These are phyloP conservation scores for Unio delphinus DNA, from an alignment of 2,888 invertebrate species.

Conservation along the genomic window DNA sequence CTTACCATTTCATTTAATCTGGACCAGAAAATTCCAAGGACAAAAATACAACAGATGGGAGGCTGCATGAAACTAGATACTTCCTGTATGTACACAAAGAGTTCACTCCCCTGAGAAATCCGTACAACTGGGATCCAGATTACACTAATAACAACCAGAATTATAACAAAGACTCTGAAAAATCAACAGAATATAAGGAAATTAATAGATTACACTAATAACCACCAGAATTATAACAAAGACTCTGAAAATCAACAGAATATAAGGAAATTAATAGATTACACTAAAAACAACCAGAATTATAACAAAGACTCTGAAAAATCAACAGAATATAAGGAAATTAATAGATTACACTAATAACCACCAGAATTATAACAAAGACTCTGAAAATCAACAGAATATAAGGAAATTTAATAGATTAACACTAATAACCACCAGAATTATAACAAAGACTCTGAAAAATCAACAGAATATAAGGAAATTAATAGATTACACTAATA, in stretches of 20 bases:
- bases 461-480: not conserved
- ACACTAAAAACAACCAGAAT: too few relatives aligned
- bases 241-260: too few relatives aligned
- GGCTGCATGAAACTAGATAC: constrained; percentile 67
- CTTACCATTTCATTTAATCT: constrained; percentile 64
- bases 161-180: constrained; percentile 62
- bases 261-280: too few relatives aligned
- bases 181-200: not conserved
- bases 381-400: too few relatives aligned
- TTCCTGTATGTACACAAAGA: constrained; percentile 67
- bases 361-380: too few relatives aligned
- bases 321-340: too few relatives aligned
- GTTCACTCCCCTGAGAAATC: constrained; percentile 61
- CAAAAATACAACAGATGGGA: constrained; percentile 65
- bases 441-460: constrained; percentile 62
- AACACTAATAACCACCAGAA: constrained; percentile 63
- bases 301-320: too few relatives aligned
- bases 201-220: too few relatives aligned
- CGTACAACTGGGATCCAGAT: constrained; percentile 67
- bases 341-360: too few relatives aligned
- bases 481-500: constrained; percentile 56
- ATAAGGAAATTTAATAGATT: too few relatives aligned
- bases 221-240: too few relatives aligned
- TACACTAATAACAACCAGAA: constrained; percentile 63
- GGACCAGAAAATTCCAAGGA: constrained; percentile 63